Evolutionary conservation across 1,140 invertebrate species (phyloP), one percentile per base, ranked within the genome.

Genomic region (Drosophila prosaltans): DNA sequence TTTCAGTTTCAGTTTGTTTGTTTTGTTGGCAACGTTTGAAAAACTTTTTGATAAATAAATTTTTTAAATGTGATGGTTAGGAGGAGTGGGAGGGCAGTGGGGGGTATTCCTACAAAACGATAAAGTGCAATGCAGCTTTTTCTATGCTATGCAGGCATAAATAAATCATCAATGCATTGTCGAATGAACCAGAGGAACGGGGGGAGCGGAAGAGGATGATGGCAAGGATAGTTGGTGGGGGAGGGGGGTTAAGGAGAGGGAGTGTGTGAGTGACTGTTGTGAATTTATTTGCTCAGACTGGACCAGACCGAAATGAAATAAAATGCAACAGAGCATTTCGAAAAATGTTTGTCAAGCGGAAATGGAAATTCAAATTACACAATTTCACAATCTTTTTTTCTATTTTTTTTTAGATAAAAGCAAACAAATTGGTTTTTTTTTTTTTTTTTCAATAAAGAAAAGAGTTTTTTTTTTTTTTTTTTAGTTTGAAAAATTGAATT

Each of bases 141-240:
- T 76, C 69, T 70, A 67, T 67, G 54, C 64, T 59, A 54, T 41
- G 39, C 24, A 61, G 26, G 79, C 83, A 80, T 86, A 83, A 89
- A 86, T 86, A 86, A 86, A 86, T 86, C 83, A 86, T 89, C 83
- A 72, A 70, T 83, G 76, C 80, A 80, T 69, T 80, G 45, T 39
- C 48, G 45, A 26, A 51, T 6, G 45, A 26, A 16, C 2, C 2
- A 2, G 16, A 16, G 16, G 45, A 26, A 9, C 1, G 21, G 21
- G 21, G n/a, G 3, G 2, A 5, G 11, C 11, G 40, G 9, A 7
- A 16, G 16, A 30, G 28, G 28, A 4, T 2, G 4, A 30, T 30
- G 28, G 28, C 4, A 3, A 3, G 4, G 28, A 4, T 8, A 2
- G 45, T 48, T 2, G 8, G 45, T 16, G 21, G n/a, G 0, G 8